Evolutionary conservation across 1,140 invertebrate species (phyloP).

Genomic region (Melipona quadrifasciata): DNA sequence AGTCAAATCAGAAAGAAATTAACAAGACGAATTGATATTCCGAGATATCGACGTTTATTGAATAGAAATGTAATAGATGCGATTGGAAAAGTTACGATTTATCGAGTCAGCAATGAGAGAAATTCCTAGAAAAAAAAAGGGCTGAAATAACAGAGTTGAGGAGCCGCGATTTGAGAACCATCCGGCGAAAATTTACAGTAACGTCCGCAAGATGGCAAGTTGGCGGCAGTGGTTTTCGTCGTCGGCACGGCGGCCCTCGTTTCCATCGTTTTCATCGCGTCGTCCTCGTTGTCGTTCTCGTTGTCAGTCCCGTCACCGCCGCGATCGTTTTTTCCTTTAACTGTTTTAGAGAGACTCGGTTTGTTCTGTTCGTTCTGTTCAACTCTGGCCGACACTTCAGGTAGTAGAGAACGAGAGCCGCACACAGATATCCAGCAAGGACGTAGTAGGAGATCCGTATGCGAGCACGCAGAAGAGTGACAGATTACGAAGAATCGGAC

Average conservation of each 20-base stretch:
- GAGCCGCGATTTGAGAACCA: conserved; percentile 29
- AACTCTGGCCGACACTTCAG: not conserved
- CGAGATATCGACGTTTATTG: not conserved
- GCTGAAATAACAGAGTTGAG: too few species aligned
- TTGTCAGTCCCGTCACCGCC: conserved; percentile 25
- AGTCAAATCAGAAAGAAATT: not conserved
- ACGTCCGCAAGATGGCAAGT: conserved; percentile 37
- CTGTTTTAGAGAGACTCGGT: not conserved
- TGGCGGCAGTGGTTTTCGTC: conserved; percentile 32
- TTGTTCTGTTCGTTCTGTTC: not conserved
- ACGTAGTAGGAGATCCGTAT: conserved; percentile 33
- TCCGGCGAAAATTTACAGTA: not conserved
- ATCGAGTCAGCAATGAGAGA: not conserved
- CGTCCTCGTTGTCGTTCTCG: conserved; percentile 25
- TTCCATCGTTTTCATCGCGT: conserved; percentile 24
- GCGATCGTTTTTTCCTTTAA: conserved; percentile 28
- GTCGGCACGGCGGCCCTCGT: conserved; percentile 25
- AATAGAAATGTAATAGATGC: too few species aligned
- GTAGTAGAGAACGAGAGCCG: not conserved
- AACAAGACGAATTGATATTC: not conserved
- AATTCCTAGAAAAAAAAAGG: not conserved
- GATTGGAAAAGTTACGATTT: too few species aligned
- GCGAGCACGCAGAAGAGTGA: conserved; percentile 31
- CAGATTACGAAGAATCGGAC: conserved; percentile 29
- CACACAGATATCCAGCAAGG: not conserved